Evolutionary conservation across 2,797 vertebrate genomes (phyloP).

Genomic region (Melanogrammus aeglefinus): DNA sequence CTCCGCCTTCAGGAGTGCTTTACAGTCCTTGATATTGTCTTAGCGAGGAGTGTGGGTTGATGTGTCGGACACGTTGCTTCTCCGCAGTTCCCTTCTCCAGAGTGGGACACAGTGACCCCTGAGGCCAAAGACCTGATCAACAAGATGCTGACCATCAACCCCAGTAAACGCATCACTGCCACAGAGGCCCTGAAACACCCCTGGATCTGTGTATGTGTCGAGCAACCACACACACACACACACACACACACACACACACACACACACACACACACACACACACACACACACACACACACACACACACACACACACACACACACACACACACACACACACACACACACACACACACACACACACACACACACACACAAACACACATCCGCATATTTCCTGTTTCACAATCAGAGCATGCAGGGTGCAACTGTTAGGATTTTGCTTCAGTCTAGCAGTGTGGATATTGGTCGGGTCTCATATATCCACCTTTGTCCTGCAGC

Average conservation of each 20-base stretch:
- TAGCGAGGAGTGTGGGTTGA: not conserved
- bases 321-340: not conserved
- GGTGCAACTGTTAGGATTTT: not conserved
- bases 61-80: conserved; percentile 8
- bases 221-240: conserved; percentile 9
- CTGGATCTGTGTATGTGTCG: conserved; percentile 91
- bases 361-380: not conserved
- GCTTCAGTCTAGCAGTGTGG: not conserved
- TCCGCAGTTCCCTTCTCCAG: conserved; percentile 87
- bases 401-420: not conserved
- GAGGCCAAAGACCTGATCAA: conserved; percentile 98
- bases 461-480: conserved; percentile 30
- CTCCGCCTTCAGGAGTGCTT: not conserved
- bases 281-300: conserved; percentile 6
- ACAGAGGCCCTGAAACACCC: conserved; percentile 94
- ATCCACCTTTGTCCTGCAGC: conserved; percentile 68
- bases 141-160: conserved; percentile 97
- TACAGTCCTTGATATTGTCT: not conserved
- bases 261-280: conserved; percentile 7
- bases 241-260: conserved; percentile 6
- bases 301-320: not conserved
- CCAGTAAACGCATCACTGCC: conserved; percentile 93
- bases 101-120: conserved; percentile 95
- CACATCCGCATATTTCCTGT: not conserved
- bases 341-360: not conserved